These are phyloP conservation scores for Chloroclysta siterata DNA, from an alignment of 2,888 invertebrate species.

Conservation along the genomic window DNA sequence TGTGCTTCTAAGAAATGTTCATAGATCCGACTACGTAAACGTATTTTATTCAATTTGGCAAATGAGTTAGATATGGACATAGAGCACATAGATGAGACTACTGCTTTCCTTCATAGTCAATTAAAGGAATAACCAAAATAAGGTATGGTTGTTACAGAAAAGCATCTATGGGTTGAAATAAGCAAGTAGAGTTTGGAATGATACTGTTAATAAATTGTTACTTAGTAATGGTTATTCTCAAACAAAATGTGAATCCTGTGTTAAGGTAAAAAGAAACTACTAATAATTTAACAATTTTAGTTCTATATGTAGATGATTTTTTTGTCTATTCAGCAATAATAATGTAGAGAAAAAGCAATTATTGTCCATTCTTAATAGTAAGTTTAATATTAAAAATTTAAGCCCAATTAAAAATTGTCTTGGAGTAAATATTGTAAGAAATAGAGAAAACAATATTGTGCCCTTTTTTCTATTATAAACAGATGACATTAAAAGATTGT, in stretches of 20 bases:
- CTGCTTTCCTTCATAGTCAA: too few species aligned
- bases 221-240: conserved; percentile 1
- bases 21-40: too few species aligned
- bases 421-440: too few species aligned
- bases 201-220: conserved; percentile 1
- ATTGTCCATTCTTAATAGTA: background rate
- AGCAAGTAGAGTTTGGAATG: background rate
- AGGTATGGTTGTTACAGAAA: conserved; percentile 1
- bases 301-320: conserved; percentile 1
- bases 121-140: background rate
- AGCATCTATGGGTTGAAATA: conserved; percentile 2
- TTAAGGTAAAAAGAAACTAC: background rate
- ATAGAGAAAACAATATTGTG: too few species aligned
- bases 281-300: background rate
- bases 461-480: too few species aligned
- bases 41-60: too few species aligned
- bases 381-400: conserved; percentile 1
- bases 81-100: too few species aligned
- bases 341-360: background rate
- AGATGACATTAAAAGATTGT: too few species aligned
- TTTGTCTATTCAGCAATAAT: background rate
- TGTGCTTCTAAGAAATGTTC: too few species aligned
- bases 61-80: too few species aligned
- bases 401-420: conserved; percentile 1
- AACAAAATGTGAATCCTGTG: conserved; percentile 1